Percentiles rank a stretch among this genome's conserved stretches.
Evolutionary conservation across 2,113 vertebrate genomes (phyloP).

Genomic region (Rousettus leschenaultii): DNA sequence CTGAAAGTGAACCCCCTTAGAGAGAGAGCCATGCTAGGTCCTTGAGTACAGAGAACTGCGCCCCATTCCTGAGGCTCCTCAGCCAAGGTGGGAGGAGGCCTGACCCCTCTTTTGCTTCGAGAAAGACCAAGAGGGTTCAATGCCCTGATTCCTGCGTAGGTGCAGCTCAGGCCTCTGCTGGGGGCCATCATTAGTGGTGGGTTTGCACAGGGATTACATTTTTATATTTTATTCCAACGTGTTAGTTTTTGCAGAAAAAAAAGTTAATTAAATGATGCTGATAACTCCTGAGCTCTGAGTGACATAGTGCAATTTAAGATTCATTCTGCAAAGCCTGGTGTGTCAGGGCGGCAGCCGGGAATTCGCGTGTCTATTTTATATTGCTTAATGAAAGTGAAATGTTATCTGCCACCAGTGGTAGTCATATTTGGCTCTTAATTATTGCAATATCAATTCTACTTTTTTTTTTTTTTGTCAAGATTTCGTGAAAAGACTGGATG

Average conservation of each 20-base stretch:
- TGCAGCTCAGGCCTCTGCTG: conserved; percentile 37
- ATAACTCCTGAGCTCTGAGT: conserved; percentile 74
- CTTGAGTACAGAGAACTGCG: not conserved
- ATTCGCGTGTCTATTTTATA: conserved; percentile 67
- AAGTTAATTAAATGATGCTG: conserved; percentile 69
- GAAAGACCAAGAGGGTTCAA: not conserved
- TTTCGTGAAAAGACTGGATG: conserved; percentile 69
- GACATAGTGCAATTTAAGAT: conserved; percentile 60
- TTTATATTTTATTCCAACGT: conserved; percentile 74
- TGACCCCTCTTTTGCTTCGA: not conserved
- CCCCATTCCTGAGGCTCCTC: not conserved
- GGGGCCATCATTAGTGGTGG: conserved; percentile 65
- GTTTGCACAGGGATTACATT: conserved; percentile 74
- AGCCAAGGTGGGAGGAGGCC: not conserved
- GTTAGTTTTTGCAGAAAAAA: conserved; percentile 67
- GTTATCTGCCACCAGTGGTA: conserved; percentile 69
- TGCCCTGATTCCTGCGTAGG: conserved; percentile 38
- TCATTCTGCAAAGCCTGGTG: conserved; percentile 60
- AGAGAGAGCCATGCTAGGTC: not conserved
- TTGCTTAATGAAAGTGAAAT: conserved; percentile 73
- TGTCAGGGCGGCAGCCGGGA: conserved; percentile 43
- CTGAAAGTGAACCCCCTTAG: not conserved
- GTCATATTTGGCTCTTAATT: conserved; percentile 69
- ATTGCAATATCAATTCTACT: conserved; percentile 63
- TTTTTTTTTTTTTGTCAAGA: conserved; percentile 54